A percentile compares a stretch with the other conserved stretches of the same genome.
Conservation (phyloP, 2,888 invertebrate genomes). For the Ferrisia virgata region DNA sequence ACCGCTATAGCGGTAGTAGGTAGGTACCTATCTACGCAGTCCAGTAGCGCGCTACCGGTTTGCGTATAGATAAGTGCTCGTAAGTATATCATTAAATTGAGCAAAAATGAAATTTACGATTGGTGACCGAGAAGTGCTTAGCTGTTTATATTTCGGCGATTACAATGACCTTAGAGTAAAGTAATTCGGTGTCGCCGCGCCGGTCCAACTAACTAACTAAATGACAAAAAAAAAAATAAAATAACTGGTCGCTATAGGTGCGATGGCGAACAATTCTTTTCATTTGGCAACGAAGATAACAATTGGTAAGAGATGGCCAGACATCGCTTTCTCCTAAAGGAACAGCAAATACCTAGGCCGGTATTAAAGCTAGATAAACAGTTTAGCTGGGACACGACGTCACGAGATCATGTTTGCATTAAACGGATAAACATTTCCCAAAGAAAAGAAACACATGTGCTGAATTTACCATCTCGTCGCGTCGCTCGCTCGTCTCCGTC, state of each 20-base stretch:
- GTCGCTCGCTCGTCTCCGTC: background rate
- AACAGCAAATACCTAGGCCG: background rate
- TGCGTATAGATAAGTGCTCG: too few relatives aligned
- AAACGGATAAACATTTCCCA: conserved; percentile 33
- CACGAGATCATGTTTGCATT: conserved; percentile 31
- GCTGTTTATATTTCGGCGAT: background rate
- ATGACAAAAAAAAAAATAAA: too few relatives aligned
- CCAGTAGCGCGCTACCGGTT: too few relatives aligned
- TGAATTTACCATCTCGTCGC: background rate
- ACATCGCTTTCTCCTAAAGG: conserved; percentile 26
- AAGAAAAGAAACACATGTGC: conserved; percentile 17
- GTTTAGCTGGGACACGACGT: conserved; percentile 25
- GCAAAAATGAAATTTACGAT: background rate
- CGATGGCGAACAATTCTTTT: conserved; percentile 25
- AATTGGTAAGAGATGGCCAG: conserved; percentile 20
- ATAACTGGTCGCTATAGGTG: conserved; percentile 14
- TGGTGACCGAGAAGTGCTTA: background rate
- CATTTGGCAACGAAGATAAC: conserved; percentile 13
- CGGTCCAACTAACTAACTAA: background rate
- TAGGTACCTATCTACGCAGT: too few relatives aligned
- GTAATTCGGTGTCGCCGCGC: background rate
- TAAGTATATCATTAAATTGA: background rate
- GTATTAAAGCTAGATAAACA: conserved; percentile 28
- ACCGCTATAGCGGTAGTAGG: too few relatives aligned
- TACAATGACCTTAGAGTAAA: conserved; percentile 8